These are phyloP conservation scores for Mormyrus hasselquistii DNA, from an alignment of 2,797 vertebrate genomes.

Conservation along the genomic window DNA sequence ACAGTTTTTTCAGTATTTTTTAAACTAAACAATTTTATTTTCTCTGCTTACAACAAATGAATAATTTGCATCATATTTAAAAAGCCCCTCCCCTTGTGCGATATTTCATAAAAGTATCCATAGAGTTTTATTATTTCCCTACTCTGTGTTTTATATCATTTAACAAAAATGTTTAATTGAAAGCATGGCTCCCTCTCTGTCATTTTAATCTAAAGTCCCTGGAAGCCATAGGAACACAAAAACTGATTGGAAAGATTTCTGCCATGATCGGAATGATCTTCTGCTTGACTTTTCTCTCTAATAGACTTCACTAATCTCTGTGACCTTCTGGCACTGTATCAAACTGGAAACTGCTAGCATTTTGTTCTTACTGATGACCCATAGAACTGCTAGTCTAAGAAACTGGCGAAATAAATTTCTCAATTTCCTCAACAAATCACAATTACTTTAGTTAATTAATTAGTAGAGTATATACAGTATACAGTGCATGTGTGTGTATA, in stretches of 20 bases:
- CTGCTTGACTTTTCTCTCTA: conserved; percentile 28
- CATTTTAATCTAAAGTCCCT: conserved; percentile 10
- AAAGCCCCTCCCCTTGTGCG: not conserved
- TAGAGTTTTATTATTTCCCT: not conserved
- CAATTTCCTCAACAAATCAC: not conserved
- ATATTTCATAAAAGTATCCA: not conserved
- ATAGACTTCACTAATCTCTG: conserved; percentile 29
- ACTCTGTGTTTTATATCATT: not conserved
- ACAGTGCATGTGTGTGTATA: not conserved
- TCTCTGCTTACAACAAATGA: not conserved
- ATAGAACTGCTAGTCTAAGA: not conserved
- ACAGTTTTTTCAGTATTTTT: not conserved
- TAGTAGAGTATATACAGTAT: not conserved
- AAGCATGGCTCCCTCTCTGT: not conserved
- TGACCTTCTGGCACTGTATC: conserved; percentile 16
- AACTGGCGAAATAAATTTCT: not conserved
- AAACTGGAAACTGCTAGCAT: not conserved
- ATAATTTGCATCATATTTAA: not conserved
- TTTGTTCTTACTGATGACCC: conserved; percentile 20
- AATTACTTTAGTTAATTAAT: not conserved
- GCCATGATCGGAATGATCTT: conserved; percentile 22
- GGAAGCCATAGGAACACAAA: conserved; percentile 12
- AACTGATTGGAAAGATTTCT: conserved; percentile 24
- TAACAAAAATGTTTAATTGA: not conserved
- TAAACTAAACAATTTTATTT: not conserved